phyloP scores from a whole-genome alignment of 2,797 vertebrate genomes.

The Trichosurus vulpecula region DNA sequence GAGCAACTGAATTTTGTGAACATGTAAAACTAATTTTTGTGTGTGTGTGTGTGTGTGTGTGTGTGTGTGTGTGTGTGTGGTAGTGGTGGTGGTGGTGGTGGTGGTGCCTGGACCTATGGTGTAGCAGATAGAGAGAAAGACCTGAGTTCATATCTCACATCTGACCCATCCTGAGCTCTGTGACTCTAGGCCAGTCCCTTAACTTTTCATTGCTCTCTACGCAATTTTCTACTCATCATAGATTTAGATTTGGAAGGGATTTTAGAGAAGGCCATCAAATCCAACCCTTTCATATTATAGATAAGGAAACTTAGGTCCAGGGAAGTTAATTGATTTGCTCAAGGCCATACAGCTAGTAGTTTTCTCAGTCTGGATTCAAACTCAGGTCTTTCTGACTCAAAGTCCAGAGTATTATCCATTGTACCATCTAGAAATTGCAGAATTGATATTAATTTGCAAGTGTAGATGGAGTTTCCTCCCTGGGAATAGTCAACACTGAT shows the following conservation, averaged over 20 bases:
- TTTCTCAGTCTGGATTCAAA: not conserved
- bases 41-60: not conserved
- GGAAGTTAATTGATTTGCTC: not conserved
- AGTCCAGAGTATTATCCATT: not conserved
- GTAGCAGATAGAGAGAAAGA: not conserved
- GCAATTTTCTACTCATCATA: not conserved
- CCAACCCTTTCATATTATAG: not conserved
- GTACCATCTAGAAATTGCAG: not conserved
- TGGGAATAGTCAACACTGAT: not conserved
- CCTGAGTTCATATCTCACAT: not conserved
- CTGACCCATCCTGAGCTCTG: not conserved
- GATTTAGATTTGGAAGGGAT: not conserved
- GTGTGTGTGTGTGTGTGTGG: no score
- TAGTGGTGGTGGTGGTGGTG: no score
- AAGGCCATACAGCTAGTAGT: not conserved
- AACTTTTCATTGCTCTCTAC: not conserved
- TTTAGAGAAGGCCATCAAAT: not conserved
- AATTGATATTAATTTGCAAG: not conserved
- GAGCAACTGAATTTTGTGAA: constrained; percentile 37
- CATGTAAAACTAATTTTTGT: not conserved
- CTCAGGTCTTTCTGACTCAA: not conserved
- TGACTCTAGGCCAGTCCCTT: not conserved
- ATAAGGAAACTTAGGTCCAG: not conserved
- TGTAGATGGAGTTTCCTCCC: not conserved
- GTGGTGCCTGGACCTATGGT: not conserved